Conservation (phyloP, 2,113 vertebrate genomes). For the Mesitornis unicolor region DNA sequence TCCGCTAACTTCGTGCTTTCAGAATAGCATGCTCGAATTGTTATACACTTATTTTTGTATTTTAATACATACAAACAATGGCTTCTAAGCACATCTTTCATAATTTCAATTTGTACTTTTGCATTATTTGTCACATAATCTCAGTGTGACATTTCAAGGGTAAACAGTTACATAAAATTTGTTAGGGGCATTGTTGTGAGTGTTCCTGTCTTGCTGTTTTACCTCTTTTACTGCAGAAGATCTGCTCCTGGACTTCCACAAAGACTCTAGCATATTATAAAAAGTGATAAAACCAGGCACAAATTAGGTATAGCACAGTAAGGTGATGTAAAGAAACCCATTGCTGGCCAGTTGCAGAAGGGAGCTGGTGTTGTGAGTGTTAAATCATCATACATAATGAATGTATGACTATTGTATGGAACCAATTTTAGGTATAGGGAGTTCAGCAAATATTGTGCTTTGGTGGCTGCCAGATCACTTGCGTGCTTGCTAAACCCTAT, state of each 20-base stretch:
- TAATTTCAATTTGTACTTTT: background rate
- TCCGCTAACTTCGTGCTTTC: background rate
- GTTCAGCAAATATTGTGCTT: slow-evolving; percentile 13
- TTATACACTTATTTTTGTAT: background rate
- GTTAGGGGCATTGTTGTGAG: background rate
- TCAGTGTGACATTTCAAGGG: background rate
- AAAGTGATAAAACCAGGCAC: background rate
- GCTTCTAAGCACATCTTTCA: background rate
- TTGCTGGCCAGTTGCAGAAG: background rate
- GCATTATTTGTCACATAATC: background rate
- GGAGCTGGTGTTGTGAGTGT: background rate
- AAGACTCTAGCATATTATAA: background rate
- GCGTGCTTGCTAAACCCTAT: slow-evolving; percentile 23
- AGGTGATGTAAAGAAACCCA: background rate
- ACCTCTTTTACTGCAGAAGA: background rate
- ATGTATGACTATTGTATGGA: background rate
- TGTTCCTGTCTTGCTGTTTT: background rate
- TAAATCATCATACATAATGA: background rate
- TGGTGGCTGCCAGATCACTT: background rate
- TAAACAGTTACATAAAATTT: background rate
- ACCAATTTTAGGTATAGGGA: background rate
- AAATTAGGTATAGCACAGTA: background rate
- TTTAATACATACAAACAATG: background rate
- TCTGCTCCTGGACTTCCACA: background rate
- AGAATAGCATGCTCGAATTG: background rate